Evolutionary conservation across 2,113 vertebrate species (phyloP), one percentile per base, ranked within the genome.

Genomic region (Saguinus imperator): DNA sequence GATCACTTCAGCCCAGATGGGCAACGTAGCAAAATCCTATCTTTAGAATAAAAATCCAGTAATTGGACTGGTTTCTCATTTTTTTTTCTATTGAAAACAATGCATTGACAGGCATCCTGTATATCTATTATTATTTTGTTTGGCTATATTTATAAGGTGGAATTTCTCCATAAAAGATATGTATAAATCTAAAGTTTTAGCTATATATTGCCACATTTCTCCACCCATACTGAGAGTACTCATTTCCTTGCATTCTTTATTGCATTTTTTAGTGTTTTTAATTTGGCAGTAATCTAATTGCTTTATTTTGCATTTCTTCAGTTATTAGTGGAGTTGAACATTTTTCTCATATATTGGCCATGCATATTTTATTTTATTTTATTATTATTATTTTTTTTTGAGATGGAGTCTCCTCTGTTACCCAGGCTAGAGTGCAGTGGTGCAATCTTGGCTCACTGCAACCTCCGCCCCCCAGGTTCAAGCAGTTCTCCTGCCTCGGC

Each of bases 231-330:
- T 95, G 32, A 79, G 16, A 82, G 27, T 32, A 45, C 25, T 12
- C 29, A 79, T 55, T 94, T 94, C 11, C 58, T 77, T 73, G 77
- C 72, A 35, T 91, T 32, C 43, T 86, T 52, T 83, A 37, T 58
- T 84, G 17, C 81, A 6, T 40, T 57, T 68, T 91, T 90, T 40
- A 29, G 13, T 70, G 21, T 68, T 88, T 93, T 92, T 83, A 72
- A 76, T 94, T 89, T 91, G 21, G 5, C 68, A 55, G 32, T 87
- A 48, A 5, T 58, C 5, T 82, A 48, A 90, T 48, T 92, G 43
- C 43, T 89, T 89, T 92, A 43, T 92, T 61, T 92, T 82, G 4
- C 37, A 84, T 96, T 87, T 92, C 58, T 94, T 93, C 50, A 61
- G 0, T 89, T 86, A 68, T 79, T 87, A 83, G 9, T 77, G 1